These are phyloP conservation scores for Schlechtendalia chinensis DNA, from an alignment of 1,140 invertebrate species.

Conservation along the genomic window DNA sequence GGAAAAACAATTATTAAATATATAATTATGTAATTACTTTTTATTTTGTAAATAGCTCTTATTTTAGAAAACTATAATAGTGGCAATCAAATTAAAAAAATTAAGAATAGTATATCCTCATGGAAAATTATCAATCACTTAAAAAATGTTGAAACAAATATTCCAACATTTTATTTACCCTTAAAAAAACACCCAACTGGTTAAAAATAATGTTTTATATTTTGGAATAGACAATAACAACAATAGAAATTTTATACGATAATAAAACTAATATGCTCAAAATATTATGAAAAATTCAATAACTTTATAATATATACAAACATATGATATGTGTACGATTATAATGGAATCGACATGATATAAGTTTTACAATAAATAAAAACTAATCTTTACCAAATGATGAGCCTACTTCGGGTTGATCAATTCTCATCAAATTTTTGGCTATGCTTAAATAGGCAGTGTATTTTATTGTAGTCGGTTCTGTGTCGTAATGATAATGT, in stretches of 20 bases:
- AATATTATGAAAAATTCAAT: background rate
- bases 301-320: background rate
- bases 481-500: constrained; percentile 93
- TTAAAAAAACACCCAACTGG: no score
- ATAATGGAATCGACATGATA: background rate
- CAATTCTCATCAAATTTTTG: constrained; percentile 73
- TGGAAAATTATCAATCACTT: no score
- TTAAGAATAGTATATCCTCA: no score
- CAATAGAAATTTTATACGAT: no score
- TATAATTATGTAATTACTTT: background rate
- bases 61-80: background rate
- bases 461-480: constrained; percentile 80
- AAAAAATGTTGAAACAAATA: no score
- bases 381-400: constrained; percentile 63
- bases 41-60: background rate
- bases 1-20: background rate
- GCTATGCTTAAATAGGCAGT: constrained; percentile 82
- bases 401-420: constrained; percentile 66
- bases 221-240: background rate
- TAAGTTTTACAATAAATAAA: background rate
- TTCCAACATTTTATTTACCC: background rate
- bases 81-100: no score
- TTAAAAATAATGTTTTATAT: background rate
- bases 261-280: no score
- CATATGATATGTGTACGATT: background rate